phyloP scores from a whole-genome alignment of 2,888 invertebrate species.

The Cartodere bifasciata region DNA sequence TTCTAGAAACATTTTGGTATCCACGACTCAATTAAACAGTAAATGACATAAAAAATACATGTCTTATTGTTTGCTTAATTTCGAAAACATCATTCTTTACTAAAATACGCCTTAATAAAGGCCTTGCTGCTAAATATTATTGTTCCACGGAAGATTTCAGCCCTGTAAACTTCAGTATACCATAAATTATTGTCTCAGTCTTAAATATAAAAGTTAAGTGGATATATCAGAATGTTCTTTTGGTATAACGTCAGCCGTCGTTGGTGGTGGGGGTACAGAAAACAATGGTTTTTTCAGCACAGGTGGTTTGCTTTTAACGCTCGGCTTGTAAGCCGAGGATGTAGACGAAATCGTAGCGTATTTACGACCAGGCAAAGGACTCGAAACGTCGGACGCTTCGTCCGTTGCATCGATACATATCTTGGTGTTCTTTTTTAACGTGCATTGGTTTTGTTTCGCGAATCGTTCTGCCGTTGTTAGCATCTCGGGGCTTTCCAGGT shows the following conservation, averaged over 20 bases:
- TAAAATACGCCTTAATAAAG: no score
- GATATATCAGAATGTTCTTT: slow-evolving; percentile 13
- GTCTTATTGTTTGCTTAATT: no score
- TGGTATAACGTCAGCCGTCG: slow-evolving; percentile 23
- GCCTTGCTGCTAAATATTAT: no score
- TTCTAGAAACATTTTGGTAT: no score
- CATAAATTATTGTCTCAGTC: slow-evolving; percentile 1
- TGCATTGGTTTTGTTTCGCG: slow-evolving; percentile 67
- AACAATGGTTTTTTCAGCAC: slow-evolving; percentile 57
- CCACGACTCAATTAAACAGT: no score
- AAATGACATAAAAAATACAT: no score
- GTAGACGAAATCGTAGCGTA: slow-evolving; percentile 25
- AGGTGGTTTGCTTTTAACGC: slow-evolving; percentile 69
- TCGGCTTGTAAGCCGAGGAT: slow-evolving; percentile 48
- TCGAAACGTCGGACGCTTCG: slow-evolving; percentile 22
- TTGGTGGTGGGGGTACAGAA: slow-evolving; percentile 36
- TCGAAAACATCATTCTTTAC: no score
- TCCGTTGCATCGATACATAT: slow-evolving; percentile 26
- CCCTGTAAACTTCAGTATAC: background rate
- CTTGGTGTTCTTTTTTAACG: slow-evolving; percentile 57
- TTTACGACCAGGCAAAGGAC: slow-evolving; percentile 30
- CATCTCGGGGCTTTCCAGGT: slow-evolving; percentile 48
- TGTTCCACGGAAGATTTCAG: no score
- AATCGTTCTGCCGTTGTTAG: slow-evolving; percentile 66
- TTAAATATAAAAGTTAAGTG: background rate